Conservation (phyloP, 2,113 vertebrate species). For the Tyto alba region DNA sequence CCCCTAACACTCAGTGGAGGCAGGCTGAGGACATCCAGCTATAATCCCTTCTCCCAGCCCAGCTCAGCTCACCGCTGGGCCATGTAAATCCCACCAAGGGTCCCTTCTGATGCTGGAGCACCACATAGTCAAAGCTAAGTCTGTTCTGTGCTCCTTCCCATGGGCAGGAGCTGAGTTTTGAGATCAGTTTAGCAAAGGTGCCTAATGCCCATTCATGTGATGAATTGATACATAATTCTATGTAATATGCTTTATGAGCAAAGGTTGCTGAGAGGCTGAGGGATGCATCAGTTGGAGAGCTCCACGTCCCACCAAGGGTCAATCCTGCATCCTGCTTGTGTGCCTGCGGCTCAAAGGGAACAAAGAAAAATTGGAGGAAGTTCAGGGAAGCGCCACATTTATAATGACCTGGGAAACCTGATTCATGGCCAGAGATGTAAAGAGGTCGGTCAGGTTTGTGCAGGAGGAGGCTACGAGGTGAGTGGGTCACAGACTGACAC, state of each 20-base stretch:
- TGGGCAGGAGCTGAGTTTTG: background rate
- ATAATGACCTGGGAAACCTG: background rate
- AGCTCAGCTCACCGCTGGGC: background rate
- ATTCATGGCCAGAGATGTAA: background rate
- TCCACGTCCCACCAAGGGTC: background rate
- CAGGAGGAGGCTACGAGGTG: background rate
- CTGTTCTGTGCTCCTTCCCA: background rate
- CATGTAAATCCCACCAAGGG: background rate
- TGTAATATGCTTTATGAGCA: background rate
- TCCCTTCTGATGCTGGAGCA: background rate
- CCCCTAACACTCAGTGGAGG: too few relatives aligned
- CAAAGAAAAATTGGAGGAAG: background rate
- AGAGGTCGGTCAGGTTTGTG: background rate
- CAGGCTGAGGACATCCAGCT: background rate
- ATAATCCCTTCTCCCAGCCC: background rate
- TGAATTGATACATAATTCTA: background rate
- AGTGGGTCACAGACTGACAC: background rate
- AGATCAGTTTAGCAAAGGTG: background rate
- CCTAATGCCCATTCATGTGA: background rate
- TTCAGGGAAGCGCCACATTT: background rate
- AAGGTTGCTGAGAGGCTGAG: background rate
- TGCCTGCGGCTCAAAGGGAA: background rate
- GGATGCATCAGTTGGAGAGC: background rate
- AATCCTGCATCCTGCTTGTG: background rate
- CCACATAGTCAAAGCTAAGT: background rate